These are phyloP conservation scores for Plodia interpunctella DNA, from an alignment of 1,140 invertebrate species.

Conservation along the genomic window DNA sequence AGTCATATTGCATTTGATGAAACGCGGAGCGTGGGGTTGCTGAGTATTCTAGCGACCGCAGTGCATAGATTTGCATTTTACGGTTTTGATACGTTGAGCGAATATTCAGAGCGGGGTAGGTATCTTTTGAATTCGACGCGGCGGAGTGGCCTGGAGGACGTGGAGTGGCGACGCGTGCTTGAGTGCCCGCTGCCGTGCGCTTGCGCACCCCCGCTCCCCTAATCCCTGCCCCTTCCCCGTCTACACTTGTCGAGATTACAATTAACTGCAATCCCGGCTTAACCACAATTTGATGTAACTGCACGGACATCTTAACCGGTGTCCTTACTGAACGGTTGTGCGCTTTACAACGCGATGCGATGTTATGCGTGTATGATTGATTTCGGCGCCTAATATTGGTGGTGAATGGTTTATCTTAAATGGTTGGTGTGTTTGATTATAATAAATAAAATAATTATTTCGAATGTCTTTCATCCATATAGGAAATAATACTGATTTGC, in stretches of 20 bases:
- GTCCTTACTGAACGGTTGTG: too few species aligned
- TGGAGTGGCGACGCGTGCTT: slow-evolving; percentile 70
- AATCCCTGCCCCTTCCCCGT: slow-evolving; percentile 15
- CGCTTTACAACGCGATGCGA: too few species aligned
- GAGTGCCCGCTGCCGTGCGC: slow-evolving; percentile 61
- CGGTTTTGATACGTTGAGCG: slow-evolving; percentile 73
- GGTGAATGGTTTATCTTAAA: too few species aligned
- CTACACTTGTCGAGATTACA: slow-evolving; percentile 54
- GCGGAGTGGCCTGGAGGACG: slow-evolving; percentile 64
- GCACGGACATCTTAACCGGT: not conserved
- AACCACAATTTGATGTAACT: slow-evolving; percentile 7
- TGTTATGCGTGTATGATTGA: too few species aligned
- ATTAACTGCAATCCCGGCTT: slow-evolving; percentile 47
- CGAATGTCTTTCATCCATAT: too few species aligned
- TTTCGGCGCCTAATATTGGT: too few species aligned
- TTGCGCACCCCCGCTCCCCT: slow-evolving; percentile 43
- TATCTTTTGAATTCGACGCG: slow-evolving; percentile 75
- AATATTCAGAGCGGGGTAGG: slow-evolving; percentile 72
- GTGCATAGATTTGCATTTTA: slow-evolving; percentile 76
- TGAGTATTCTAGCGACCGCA: slow-evolving; percentile 69
- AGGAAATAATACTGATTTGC: too few species aligned
- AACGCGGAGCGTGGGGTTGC: slow-evolving; percentile 48
- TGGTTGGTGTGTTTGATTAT: too few species aligned
- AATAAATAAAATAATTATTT: too few species aligned
- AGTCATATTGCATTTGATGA: slow-evolving; percentile 71